Conservation (phyloP, 2,113 vertebrate genomes). For the Cyanistes caeruleus region DNA sequence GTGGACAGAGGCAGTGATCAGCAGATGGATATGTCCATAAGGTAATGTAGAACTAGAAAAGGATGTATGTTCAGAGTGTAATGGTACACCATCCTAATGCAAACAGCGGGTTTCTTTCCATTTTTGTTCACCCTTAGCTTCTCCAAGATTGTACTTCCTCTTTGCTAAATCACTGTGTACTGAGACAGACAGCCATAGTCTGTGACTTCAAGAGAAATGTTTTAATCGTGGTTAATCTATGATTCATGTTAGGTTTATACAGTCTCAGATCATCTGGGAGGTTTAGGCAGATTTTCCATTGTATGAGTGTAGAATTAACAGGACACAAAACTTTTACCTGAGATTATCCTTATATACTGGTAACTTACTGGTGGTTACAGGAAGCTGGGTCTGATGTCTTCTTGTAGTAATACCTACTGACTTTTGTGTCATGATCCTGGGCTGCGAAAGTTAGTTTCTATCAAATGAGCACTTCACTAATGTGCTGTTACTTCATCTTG, state of each 20-base stretch:
- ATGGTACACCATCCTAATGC: background rate
- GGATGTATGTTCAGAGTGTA: background rate
- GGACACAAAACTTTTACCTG: background rate
- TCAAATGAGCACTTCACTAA: background rate
- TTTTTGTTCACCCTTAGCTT: background rate
- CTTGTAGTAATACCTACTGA: background rate
- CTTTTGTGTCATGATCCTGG: background rate
- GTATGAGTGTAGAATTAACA: background rate
- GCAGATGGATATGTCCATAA: background rate
- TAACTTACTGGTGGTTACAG: background rate
- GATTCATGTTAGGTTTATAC: background rate
- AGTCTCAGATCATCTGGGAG: background rate
- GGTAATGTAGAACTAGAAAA: background rate
- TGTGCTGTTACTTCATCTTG: background rate
- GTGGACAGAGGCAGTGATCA: background rate
- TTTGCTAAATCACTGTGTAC: background rate
- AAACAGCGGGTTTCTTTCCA: background rate
- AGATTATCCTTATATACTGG: background rate
- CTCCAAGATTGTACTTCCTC: background rate
- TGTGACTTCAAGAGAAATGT: background rate
- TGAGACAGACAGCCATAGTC: background rate
- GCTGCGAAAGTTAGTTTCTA: background rate
- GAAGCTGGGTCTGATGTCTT: background rate
- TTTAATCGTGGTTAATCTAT: background rate
- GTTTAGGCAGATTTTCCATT: background rate